Evolutionary conservation across 2,888 invertebrate species (phyloP).

Genomic region (Camptogramma bilineatum): DNA sequence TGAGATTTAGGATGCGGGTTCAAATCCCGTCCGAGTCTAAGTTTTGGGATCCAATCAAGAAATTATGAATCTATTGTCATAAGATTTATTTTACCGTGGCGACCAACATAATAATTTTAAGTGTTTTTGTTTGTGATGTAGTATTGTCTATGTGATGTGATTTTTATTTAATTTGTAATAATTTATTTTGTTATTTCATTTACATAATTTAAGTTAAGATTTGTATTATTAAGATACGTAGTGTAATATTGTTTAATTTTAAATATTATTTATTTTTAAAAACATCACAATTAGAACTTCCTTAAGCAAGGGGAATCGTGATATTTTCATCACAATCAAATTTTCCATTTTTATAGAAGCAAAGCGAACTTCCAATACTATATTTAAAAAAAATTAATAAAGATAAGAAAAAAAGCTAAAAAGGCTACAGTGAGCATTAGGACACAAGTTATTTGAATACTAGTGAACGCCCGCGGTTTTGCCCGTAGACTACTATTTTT

Average conservation of each 20-base stretch:
- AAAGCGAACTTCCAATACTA: conserved; percentile 10
- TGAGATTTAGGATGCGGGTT: too few relatives aligned
- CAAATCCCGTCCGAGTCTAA: too few relatives aligned
- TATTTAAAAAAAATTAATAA: too few relatives aligned
- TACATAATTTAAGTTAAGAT: conserved; percentile 7
- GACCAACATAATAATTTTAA: neutral
- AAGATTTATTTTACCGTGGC: neutral
- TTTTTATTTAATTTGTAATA: conserved; percentile 36
- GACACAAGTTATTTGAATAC: too few relatives aligned
- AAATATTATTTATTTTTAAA: neutral
- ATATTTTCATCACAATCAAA: conserved; percentile 12
- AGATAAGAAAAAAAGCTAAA: too few relatives aligned
- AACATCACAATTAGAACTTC: neutral
- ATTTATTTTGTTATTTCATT: conserved; percentile 28
- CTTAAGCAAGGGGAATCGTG: too few relatives aligned
- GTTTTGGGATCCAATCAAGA: too few relatives aligned
- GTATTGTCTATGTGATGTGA: conserved; percentile 29
- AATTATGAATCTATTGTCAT: neutral
- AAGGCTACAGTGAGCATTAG: too few relatives aligned
- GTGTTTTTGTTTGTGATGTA: conserved; percentile 17
- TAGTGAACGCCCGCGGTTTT: too few relatives aligned
- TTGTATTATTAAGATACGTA: too few relatives aligned
- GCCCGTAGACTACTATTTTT: too few relatives aligned
- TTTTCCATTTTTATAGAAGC: conserved; percentile 22
- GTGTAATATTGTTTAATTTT: conserved; percentile 2